These are phyloP conservation scores for Drosophila mulleri DNA, from an alignment of 2,888 invertebrate species.

Conservation along the genomic window DNA sequence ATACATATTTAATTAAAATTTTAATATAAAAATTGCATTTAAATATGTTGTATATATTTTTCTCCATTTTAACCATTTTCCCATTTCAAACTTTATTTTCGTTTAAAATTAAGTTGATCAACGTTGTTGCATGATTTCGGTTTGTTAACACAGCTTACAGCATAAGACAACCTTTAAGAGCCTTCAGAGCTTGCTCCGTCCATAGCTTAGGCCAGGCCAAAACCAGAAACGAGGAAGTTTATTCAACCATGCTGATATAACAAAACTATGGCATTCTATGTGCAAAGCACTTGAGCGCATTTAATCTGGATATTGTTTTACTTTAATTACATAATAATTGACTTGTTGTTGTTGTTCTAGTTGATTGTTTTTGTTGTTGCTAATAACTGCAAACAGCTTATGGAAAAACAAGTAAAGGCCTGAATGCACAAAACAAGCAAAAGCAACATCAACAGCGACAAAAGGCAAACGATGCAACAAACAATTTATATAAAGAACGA, in stretches of 20 bases:
- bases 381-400: constrained; percentile 73
- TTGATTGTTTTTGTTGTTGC: constrained; percentile 31
- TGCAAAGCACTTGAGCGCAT: constrained; percentile 56
- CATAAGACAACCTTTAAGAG: background rate
- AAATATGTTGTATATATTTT: too few relatives aligned
- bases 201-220: background rate
- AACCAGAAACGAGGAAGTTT: background rate
- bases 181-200: constrained; percentile 2
- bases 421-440: constrained; percentile 20
- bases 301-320: constrained; percentile 70
- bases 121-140: background rate
- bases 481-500: constrained; percentile 7
- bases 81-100: background rate
- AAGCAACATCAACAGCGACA: constrained; percentile 5
- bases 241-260: constrained; percentile 22
- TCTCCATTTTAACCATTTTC: too few relatives aligned
- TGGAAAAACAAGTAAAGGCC: constrained; percentile 37
- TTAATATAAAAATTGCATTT: too few relatives aligned
- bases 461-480: constrained; percentile 30
- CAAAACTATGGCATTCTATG: constrained; percentile 17
- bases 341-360: constrained; percentile 39
- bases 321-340: constrained; percentile 80
- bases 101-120: background rate
- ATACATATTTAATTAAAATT: background rate
- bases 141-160: background rate